Evolutionary conservation across 2,888 invertebrate genomes (phyloP).

Genomic region (Abrostola triplasia): DNA sequence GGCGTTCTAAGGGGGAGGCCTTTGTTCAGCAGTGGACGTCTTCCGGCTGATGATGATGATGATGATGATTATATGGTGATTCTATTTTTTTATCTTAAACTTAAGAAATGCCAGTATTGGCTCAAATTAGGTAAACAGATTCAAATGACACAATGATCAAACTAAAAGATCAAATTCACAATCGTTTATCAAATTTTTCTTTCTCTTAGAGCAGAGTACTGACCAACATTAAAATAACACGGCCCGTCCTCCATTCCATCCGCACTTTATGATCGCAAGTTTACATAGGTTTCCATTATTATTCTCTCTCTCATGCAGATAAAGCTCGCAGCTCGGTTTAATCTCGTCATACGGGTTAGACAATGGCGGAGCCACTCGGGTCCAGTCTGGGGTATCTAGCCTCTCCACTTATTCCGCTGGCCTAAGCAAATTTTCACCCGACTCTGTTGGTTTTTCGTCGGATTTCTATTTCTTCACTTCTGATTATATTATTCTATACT

Average conservation of each 20-base stretch:
- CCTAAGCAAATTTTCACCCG: constrained; percentile 88
- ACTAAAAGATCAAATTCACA: not conserved
- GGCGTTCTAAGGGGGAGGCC: no score
- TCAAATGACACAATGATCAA: no score
- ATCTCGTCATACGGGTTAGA: constrained; percentile 69
- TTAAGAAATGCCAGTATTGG: no score
- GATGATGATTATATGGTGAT: no score
- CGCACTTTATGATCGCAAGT: constrained; percentile 45
- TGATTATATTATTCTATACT: constrained; percentile 88
- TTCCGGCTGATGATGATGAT: no score
- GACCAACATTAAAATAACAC: constrained; percentile 32
- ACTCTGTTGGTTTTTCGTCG: constrained; percentile 86
- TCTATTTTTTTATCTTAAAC: no score
- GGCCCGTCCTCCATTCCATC: constrained; percentile 29
- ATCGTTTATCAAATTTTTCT: not conserved
- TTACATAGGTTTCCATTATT: constrained; percentile 58
- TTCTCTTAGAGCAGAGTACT: not conserved
- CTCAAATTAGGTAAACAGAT: no score
- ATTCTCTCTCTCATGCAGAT: constrained; percentile 52
- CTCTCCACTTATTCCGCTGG: constrained; percentile 85
- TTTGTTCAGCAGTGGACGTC: no score
- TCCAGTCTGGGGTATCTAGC: constrained; percentile 76
- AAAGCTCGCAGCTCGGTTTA: constrained; percentile 46
- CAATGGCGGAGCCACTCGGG: constrained; percentile 71
- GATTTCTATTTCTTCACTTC: constrained; percentile 88